phyloP scores from a whole-genome alignment of 2,113 vertebrate genomes.

The Gavialis gangeticus region DNA sequence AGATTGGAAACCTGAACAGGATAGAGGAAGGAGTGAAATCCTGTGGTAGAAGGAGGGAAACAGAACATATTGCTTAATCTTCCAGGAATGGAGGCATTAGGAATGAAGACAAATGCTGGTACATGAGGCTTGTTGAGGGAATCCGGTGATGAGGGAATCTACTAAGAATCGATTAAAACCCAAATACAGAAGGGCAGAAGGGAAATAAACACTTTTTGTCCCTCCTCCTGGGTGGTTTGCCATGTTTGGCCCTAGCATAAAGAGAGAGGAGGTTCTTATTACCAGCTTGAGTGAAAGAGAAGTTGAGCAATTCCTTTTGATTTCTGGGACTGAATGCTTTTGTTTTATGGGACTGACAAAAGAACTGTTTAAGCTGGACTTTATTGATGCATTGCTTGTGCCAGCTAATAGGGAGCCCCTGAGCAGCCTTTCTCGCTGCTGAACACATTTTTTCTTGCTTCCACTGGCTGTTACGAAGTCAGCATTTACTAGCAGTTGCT shows the following conservation, averaged over 20 bases:
- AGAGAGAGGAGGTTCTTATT: background rate
- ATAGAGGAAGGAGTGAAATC: background rate
- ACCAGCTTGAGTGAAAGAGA: background rate
- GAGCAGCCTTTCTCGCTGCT: background rate
- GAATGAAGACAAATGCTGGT: background rate
- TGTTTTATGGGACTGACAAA: constrained; percentile 18
- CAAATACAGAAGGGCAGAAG: background rate
- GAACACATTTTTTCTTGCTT: background rate
- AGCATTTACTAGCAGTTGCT: background rate
- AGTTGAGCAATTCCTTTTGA: background rate
- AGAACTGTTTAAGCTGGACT: background rate
- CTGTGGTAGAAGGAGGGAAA: background rate
- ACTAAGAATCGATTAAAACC: background rate
- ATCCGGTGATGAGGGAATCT: background rate
- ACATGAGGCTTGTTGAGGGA: background rate
- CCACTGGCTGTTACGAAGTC: background rate
- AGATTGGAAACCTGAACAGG: background rate
- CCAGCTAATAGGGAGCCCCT: background rate
- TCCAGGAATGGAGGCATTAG: background rate
- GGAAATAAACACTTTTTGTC: background rate
- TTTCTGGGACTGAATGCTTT: background rate
- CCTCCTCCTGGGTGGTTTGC: background rate
- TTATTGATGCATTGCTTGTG: background rate
- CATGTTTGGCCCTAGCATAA: background rate
- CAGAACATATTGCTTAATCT: background rate